phyloP scores from a whole-genome alignment of 2,797 vertebrate genomes.

The Halcyon badia region DNA sequence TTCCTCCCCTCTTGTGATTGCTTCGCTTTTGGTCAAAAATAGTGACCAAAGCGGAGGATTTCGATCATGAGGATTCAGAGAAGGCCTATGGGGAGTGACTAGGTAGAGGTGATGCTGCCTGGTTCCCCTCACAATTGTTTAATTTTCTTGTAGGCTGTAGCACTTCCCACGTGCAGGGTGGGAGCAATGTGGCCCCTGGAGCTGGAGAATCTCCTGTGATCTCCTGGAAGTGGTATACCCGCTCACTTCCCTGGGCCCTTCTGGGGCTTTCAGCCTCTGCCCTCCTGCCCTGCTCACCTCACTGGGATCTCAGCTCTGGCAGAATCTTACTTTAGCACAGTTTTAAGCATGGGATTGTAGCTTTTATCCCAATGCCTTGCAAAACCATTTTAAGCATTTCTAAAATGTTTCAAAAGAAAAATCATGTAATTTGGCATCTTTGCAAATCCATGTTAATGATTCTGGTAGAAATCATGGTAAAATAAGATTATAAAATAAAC shows the following conservation, averaged over 20 bases:
- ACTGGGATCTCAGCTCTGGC: not conserved
- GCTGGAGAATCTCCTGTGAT: not conserved
- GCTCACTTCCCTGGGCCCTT: not conserved
- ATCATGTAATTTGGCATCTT: not conserved
- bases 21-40: not conserved
- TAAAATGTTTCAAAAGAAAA: not conserved
- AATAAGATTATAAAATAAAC: not conserved
- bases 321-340: not conserved
- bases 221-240: not conserved
- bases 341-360: not conserved
- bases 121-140: not conserved
- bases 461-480: not conserved
- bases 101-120: not conserved
- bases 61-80: not conserved
- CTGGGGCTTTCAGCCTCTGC: not conserved
- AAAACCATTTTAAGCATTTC: not conserved
- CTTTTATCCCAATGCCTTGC: not conserved
- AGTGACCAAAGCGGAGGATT: not conserved
- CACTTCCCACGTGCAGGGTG: not conserved
- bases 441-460: not conserved
- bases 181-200: not conserved
- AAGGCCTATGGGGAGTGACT: not conserved
- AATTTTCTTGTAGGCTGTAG: not conserved
- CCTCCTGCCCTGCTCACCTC: not conserved
- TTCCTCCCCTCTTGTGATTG: rapidly evolving